Percentiles rank a stretch among this genome's conserved stretches.
Evolutionary conservation across 2,113 vertebrate species (phyloP).

Genomic region (Oreochromis niloticus): DNA sequence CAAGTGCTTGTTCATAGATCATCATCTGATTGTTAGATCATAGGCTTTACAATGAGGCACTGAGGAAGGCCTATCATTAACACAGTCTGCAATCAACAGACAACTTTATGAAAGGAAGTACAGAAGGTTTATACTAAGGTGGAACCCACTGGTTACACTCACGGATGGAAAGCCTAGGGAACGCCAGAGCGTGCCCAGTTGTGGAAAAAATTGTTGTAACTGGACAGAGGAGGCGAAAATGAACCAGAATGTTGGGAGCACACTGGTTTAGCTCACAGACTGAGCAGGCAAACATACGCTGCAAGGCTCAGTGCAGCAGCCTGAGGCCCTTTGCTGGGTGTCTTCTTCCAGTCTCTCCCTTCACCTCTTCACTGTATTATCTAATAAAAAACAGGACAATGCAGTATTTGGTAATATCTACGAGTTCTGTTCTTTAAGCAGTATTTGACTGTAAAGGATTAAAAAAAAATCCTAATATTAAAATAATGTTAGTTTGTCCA

Average conservation of each 20-base stretch:
- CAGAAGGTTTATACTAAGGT: rapidly evolving
- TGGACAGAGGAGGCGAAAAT: not conserved
- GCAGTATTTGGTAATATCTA: rapidly evolving
- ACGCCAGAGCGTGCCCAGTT: not conserved
- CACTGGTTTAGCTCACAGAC: not conserved
- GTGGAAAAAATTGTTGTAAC: not conserved
- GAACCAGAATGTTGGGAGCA: not conserved
- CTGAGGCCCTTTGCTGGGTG: not conserved
- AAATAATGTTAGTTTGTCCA: rapidly evolving
- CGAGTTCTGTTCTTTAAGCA: rapidly evolving
- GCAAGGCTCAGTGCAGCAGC: not conserved
- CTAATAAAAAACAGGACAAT: not conserved
- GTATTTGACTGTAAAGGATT: rapidly evolving
- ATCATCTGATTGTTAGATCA: not conserved
- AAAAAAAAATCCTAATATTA: not conserved
- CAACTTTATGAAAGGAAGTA: not conserved
- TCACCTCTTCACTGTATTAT: not conserved
- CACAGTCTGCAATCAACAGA: not conserved
- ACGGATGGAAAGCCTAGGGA: not conserved
- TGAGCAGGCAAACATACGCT: not conserved
- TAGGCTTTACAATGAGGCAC: rapidly evolving
- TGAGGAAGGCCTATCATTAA: not conserved
- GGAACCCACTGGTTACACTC: not conserved
- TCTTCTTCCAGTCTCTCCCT: rapidly evolving
- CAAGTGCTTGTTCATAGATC: not conserved